A percentile compares a stretch with the other conserved stretches of the same genome.
phyloP scores from a whole-genome alignment of 2,113 vertebrate genomes.

The Carettochelys insculpta region DNA sequence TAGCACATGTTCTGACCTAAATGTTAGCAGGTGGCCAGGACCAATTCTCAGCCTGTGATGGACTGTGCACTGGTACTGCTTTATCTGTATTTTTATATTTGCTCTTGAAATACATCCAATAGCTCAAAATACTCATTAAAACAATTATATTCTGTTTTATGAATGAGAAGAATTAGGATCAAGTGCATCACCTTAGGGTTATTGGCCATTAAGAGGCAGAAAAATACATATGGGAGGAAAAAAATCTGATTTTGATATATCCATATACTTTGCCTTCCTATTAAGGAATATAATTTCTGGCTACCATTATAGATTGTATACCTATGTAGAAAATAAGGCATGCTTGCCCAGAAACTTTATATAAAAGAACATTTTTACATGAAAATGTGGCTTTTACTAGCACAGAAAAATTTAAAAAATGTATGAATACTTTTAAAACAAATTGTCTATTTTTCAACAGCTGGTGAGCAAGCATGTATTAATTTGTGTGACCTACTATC shows the following conservation, averaged over 20 bases:
- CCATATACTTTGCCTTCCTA: neutral
- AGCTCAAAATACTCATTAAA: neutral
- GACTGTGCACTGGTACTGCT: neutral
- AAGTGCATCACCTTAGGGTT: neutral
- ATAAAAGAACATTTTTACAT: neutral
- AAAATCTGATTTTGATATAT: neutral
- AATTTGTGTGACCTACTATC: slow-evolving; percentile 58
- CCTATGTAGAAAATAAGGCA: neutral
- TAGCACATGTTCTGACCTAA: neutral
- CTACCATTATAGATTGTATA: neutral
- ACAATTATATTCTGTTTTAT: neutral
- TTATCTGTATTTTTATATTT: neutral
- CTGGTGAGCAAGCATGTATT: neutral
- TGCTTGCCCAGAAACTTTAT: neutral
- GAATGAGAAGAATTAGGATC: neutral
- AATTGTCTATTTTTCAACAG: slow-evolving; percentile 22
- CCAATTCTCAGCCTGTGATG: neutral
- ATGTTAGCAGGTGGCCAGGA: neutral
- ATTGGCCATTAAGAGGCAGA: neutral
- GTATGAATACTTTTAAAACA: neutral
- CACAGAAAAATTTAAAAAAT: neutral
- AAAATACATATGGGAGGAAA: neutral
- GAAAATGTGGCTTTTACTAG: neutral
- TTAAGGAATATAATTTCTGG: neutral
- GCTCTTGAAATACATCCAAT: neutral